Conservation (phyloP, 2,797 vertebrate species). For the Phoxinus dragarum region DNA sequence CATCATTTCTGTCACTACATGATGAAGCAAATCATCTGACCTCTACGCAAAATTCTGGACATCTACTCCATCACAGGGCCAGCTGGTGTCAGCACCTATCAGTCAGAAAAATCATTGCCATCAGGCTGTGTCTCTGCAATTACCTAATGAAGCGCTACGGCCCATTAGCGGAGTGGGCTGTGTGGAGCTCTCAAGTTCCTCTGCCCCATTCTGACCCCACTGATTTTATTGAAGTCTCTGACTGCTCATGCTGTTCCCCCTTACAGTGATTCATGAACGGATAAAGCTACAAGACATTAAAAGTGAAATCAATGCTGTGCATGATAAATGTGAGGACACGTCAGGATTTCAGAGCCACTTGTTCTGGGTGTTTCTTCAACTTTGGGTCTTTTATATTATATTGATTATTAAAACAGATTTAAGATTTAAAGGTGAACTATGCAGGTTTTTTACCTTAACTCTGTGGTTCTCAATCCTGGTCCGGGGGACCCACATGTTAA, state of each 20-base stretch:
- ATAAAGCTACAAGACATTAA: slow-evolving; percentile 3
- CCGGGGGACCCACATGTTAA: too few relatives aligned
- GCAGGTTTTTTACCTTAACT: too few relatives aligned
- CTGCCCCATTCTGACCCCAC: background rate
- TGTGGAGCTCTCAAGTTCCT: slow-evolving; percentile 26
- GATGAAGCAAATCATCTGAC: background rate
- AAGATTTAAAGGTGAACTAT: background rate
- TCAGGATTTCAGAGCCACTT: background rate
- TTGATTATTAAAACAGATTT: background rate
- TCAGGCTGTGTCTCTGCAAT: slow-evolving; percentile 67
- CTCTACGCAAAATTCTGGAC: background rate
- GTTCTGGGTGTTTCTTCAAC: background rate
- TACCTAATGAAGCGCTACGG: slow-evolving; percentile 73
- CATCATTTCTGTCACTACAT: background rate
- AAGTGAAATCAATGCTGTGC: background rate
- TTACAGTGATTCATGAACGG: slow-evolving; percentile 6
- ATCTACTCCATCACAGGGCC: slow-evolving; percentile 27
- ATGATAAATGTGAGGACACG: background rate
- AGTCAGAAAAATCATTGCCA: slow-evolving; percentile 59
- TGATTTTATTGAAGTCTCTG: slow-evolving; percentile 13
- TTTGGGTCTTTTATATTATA: background rate
- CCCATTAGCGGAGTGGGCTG: slow-evolving; percentile 57
- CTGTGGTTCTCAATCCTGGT: too few relatives aligned
- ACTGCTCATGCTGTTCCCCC: background rate
- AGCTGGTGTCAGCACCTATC: slow-evolving; percentile 60